phyloP scores from a whole-genome alignment of 2,797 vertebrate genomes.

The Arremon aurantiirostris region DNA sequence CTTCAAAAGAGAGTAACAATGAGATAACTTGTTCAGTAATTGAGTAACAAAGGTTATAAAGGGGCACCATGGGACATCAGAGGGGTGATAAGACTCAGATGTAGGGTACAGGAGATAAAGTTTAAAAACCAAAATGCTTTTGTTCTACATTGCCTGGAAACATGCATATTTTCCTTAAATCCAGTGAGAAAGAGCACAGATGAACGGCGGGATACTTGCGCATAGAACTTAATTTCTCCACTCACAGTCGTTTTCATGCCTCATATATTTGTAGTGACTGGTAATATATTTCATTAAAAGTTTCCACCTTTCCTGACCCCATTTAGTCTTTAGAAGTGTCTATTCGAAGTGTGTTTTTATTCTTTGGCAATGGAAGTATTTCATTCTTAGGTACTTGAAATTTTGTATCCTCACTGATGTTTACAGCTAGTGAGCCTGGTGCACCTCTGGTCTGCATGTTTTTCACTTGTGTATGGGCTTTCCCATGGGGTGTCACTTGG shows the following conservation, averaged over 20 bases:
- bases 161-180: not conserved
- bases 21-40: slow-evolving; percentile 58
- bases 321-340: not conserved
- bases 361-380: not conserved
- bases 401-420: not conserved
- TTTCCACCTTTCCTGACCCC: not conserved
- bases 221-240: not conserved
- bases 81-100: slow-evolving; percentile 63
- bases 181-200: not conserved
- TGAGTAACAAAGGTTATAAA: slow-evolving; percentile 68
- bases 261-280: not conserved
- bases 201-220: not conserved
- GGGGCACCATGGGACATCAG: slow-evolving; percentile 44
- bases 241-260: not conserved
- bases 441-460: not conserved
- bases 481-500: not conserved
- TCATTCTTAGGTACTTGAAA: not conserved
- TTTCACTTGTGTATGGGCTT: not conserved
- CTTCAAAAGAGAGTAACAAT: slow-evolving; percentile 59
- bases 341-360: not conserved
- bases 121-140: slow-evolving; percentile 19
- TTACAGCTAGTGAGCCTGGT: not conserved
- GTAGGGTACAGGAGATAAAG: slow-evolving; percentile 23
- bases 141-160: slow-evolving; percentile 26
- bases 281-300: not conserved